Conservation (phyloP, 2,888 invertebrate species). For the Lithophane semibrunnea region DNA sequence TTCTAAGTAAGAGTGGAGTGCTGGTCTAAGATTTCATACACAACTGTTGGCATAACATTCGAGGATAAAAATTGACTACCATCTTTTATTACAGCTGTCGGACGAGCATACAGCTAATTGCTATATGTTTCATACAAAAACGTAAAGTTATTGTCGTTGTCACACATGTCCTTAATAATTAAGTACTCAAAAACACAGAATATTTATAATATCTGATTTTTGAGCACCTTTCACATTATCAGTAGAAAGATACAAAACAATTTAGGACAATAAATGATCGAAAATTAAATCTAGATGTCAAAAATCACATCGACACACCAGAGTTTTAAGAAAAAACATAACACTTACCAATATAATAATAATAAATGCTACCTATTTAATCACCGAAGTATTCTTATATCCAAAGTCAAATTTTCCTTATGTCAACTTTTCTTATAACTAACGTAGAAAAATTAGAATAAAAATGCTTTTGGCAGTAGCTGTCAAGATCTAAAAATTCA, state of each 20-base stretch:
- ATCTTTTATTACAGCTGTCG: neutral
- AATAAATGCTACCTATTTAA: neutral
- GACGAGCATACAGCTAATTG: slow-evolving; percentile 9
- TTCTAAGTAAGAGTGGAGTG: slow-evolving; percentile 34
- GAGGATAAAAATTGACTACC: neutral
- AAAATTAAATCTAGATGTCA: neutral
- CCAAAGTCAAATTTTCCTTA: slow-evolving; percentile 22
- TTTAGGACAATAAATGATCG: neutral
- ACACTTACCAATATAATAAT: slow-evolving; percentile 11
- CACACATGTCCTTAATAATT: neutral
- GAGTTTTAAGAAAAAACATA: slow-evolving; percentile 24
- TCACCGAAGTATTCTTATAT: slow-evolving; percentile 21
- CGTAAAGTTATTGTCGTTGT: neutral
- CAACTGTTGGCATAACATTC: neutral
- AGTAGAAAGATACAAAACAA: slow-evolving; percentile 13
- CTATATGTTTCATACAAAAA: slow-evolving; percentile 32
- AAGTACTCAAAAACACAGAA: slow-evolving; percentile 17
- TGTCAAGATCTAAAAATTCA: slow-evolving; percentile 10
- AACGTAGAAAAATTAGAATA: slow-evolving; percentile 25
- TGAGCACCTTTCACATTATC: neutral
- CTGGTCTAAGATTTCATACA: slow-evolving; percentile 10
- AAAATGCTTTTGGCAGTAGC: slow-evolving; percentile 20
- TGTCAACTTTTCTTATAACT: slow-evolving; percentile 9
- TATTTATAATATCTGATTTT: neutral
- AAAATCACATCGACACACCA: neutral